Base-by-base conservation (phyloP, 2,888 invertebrate genomes). In the Cephalotes varians region DNA sequence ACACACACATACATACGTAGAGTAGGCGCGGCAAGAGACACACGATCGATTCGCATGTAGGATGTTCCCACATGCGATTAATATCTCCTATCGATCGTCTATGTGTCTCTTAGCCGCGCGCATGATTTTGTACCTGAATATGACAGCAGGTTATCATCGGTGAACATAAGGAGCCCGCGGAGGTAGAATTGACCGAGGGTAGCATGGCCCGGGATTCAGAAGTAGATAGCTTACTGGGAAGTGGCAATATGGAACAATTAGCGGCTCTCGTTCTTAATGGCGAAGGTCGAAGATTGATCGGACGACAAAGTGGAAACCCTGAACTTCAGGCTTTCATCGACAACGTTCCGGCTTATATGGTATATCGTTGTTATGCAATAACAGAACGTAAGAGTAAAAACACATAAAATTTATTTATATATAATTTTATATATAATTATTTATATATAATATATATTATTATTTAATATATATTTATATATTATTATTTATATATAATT, bases 231-330 rank as follows among this genome's bases (percentile, higher is more conserved):
- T 95, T 97, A 88, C 96, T 98, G 73, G 96, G 96, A 90, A 95
- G 96, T 86, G 97, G 98, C 10, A 98, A 98, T 93, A 97, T 99
- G 97, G 98, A 98, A 93, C 97, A 98, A 95, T 95, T 99, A 91
- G 99, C 99, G 37, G 96, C 97, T 73, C 95, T 99, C 91, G 98
- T 99, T 18, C 95, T 99, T 31, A 98, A 97, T 90, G 99, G 99
- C 4, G 97, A 98, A 92, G 99, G 99, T 0, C 95, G 97, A 86
- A 96, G 97, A 95, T 95, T 98, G 91, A 94, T 97, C 91, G 96
- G 97, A 81, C 95, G 97, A 90, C 95, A 96, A 91, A 96, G 97
- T 81, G 95, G 95, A 85, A 97, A 98, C 94, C 95, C 97, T 6
- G 98, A 98, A 93, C 95, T 98, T 58, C 97, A 98, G 94, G 97